These are phyloP conservation scores for Athalia rosae DNA, from an alignment of 2,888 invertebrate species.

Conservation along the genomic window DNA sequence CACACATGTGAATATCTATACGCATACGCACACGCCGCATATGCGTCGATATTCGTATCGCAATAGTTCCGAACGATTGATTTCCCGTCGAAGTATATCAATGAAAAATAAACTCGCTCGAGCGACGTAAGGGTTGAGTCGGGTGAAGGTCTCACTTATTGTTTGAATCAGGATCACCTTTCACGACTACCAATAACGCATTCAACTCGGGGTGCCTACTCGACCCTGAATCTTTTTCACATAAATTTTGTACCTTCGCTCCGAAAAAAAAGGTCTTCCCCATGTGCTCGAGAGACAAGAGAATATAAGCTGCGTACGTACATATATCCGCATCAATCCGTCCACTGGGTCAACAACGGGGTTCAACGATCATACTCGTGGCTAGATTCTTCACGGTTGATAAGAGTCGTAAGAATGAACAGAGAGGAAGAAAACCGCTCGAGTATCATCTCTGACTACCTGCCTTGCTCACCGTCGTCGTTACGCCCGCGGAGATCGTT, in stretches of 20 bases:
- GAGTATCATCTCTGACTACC: neutral
- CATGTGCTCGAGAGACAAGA: neutral
- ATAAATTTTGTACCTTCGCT: neutral
- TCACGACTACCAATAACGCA: neutral
- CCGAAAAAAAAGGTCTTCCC: neutral
- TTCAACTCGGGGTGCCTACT: slow-evolving; percentile 17
- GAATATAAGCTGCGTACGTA: too few species aligned
- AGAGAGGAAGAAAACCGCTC: too few species aligned
- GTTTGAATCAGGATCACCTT: slow-evolving; percentile 23
- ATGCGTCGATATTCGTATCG: slow-evolving; percentile 32
- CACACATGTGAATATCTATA: neutral
- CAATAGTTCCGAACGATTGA: slow-evolving; percentile 36
- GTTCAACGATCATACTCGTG: too few species aligned
- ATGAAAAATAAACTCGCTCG: slow-evolving; percentile 26
- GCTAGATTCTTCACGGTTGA: too few species aligned
- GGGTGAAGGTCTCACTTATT: slow-evolving; percentile 21
- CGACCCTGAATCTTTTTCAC: neutral
- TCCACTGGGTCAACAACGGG: too few species aligned
- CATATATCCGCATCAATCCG: too few species aligned
- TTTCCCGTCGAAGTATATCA: slow-evolving; percentile 18
- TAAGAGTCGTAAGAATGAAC: too few species aligned
- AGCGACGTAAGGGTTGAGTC: slow-evolving; percentile 12
- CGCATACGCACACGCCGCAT: neutral
- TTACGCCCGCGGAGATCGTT: neutral
- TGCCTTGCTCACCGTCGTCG: too few species aligned